Base-by-base conservation (phyloP, 1,140 invertebrate species). In the Drosophila ananassae region DNA sequence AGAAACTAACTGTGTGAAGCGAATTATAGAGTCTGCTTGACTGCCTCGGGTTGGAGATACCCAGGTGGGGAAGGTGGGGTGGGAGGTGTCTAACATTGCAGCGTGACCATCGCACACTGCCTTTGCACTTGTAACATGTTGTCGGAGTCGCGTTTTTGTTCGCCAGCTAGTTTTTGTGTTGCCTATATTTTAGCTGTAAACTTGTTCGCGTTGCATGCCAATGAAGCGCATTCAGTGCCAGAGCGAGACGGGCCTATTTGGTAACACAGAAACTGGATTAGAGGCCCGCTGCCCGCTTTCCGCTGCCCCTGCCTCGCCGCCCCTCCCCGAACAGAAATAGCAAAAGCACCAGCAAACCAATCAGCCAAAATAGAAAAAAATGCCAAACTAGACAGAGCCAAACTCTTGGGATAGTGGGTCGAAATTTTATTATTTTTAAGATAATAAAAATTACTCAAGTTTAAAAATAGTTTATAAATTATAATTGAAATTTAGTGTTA, bases 111-210 rank as follows among this genome's bases (percentile, higher is more conserved):
- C 79, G 79, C 71, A 61, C 68, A 68, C 74, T 81, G 79, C 62
- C 73, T 77, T 59, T 80, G 80, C 82, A 87, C 82, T 85, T 85
- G 82, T 82, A 87, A 85, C 82, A 73, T 85, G 82, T 81, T 85
- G 74, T 77, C 62, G 66, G 63, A 69, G 59, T 74, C 53, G 52
- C 58, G 51, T 74, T 75, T 73, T 52, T 73, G 52, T 13, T 44
- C 17, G 41, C 41, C n/a, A 44, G 52, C 41, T 22, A 30, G 28
- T 41, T 53, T 53, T 73, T 57, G 10, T 67, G 34, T 47, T 71
- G 67, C 48, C 58, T 53, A 62, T 73, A 68, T 55, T 62, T 57
- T 85, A 77, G 82, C 82, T 87, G 81, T 85, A 85, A 85, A 85
- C 82, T 85, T 63, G 82, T 81, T 77, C 60, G 62, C 57, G 73